Evolutionary conservation across 1,140 invertebrate genomes (phyloP).

Genomic region (Drosophila paulistorum): DNA sequence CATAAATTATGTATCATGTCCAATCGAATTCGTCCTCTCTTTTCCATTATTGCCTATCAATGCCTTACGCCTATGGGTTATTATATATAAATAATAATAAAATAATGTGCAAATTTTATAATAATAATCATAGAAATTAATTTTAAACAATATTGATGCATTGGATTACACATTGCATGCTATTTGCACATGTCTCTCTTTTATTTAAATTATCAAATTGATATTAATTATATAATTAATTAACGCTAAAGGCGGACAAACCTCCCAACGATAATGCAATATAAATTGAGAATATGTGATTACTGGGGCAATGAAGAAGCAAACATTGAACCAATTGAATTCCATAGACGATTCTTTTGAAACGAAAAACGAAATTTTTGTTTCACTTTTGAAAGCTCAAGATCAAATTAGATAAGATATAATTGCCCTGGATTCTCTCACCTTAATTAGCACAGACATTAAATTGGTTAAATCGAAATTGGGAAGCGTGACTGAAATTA

Average conservation of each 20-base stretch:
- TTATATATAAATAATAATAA: not conserved
- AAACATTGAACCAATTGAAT: no score
- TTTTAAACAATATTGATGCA: slow-evolving; percentile 43
- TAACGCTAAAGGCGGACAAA: not conserved
- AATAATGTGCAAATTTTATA: slow-evolving; percentile 4
- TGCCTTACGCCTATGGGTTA: no score
- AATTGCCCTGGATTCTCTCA: slow-evolving; percentile 1
- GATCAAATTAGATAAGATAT: slow-evolving; percentile 7
- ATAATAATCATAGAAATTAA: slow-evolving; percentile 25
- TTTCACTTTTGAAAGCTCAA: not conserved
- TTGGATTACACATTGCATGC: slow-evolving; percentile 10
- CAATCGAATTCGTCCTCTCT: not conserved
- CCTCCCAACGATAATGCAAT: no score
- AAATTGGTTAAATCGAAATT: not conserved
- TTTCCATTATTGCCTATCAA: not conserved
- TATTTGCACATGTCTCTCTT: slow-evolving; percentile 54
- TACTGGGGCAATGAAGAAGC: no score
- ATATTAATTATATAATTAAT: slow-evolving; percentile 72
- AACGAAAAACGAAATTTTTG: no score
- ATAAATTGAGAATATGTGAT: no score
- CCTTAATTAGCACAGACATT: slow-evolving; percentile 7
- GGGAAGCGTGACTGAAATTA: slow-evolving; percentile 3
- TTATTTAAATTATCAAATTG: slow-evolving; percentile 49
- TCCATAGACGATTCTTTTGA: no score
- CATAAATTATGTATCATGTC: not conserved